Base-by-base conservation (phyloP, 2,888 invertebrate species). In the Lithophane ornitopus region DNA sequence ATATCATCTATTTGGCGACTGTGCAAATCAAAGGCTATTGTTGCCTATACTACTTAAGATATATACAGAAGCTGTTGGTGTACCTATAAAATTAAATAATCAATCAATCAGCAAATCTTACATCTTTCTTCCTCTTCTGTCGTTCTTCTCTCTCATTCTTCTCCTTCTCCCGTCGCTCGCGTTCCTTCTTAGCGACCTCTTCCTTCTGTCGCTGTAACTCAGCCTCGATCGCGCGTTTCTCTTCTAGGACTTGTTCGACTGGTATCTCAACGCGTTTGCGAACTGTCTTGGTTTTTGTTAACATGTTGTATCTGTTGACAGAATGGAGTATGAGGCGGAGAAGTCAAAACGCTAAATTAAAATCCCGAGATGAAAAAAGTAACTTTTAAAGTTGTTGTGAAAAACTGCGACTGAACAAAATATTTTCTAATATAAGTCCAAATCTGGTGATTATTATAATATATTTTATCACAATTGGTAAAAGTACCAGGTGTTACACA, bases 181-280 rank as follows among this genome's bases (percentile, higher is more conserved):
- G 90, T 70, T 92, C 92, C 52, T 81, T 90, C 67, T 82, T 85
- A 3, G 83, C 86, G 1, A 89, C 91, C 67, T 96, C 96, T 3
- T 95, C 94, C 54, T 93, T 94, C 82, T 90, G 87, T 72, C 88
- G 86, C 84, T 91, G 89, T 2, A 95, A 78, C 58, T 94, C 93
- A 9, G 91, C 95, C 61, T 96, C 95, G 2, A 91, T 89, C 3
- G 85, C 86, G 26, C 90, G 92, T 88, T 95, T 96, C 91, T 96
- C 96, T 85, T 95, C 96, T 28, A 96, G 83, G 6, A 96, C 94
- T 84, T 96, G 92, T 81, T 96, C 95, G 0, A 96, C 89, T 0
- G 96, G 96, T n/a, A 96, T 92, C 82, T 96, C 94, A 11, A 96
- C 66, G 22, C 94, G 92, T 56, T 94, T 93, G 70, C 96, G 95